Base-by-base conservation (phyloP, 2,797 vertebrate species). In the Hozukius guyotensis region DNA sequence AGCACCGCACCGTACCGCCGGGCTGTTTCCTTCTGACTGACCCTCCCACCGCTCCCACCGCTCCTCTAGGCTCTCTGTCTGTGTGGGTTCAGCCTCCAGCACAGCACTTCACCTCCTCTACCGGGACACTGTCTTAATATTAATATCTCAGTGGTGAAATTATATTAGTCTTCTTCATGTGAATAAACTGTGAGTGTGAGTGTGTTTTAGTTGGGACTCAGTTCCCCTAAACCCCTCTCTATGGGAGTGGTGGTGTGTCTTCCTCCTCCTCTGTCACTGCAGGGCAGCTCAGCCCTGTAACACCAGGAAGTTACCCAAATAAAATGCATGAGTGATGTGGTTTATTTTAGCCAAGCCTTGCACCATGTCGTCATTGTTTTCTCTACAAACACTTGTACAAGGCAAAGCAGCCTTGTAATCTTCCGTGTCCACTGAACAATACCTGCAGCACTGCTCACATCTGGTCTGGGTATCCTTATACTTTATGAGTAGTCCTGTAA, bases 281-380 rank as follows among this genome's bases (percentile, higher is more conserved):
- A 78, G 75, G 63, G 57, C 78, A 74, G 72, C n/a, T 4, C 75
- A 69, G 80, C 76, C 78, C 64, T 53, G 80, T 55, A 61, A 36
- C 25, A 94, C 84, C 95, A 96, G 95, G 94, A 96, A 96, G 95
- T 94, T 91, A 82, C 81, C 14, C 27, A 22, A 52, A 57, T 31
- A 77, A 32, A 31, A 18, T 29, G 49, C 38, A 42, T 59, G 70
- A 74, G 16, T 68, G 34, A 57, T 32, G 4, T 3, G 72, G 16
- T 42, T 79, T 53, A 46, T 83, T 83, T 57, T 20, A 80, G 78
- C n/a, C n/a, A 2, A 32, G 57, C 32, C 18, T 0, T 22, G 3
- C 56, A 32, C 49, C 49, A n/a, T 72, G 79, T 13, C 62, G 52
- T 78, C 76, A 66, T 60, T 72, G 69, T 72, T 78, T 63, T 36